Base-by-base conservation (phyloP, 2,797 vertebrate species). In the Zonotrichia albicollis region DNA sequence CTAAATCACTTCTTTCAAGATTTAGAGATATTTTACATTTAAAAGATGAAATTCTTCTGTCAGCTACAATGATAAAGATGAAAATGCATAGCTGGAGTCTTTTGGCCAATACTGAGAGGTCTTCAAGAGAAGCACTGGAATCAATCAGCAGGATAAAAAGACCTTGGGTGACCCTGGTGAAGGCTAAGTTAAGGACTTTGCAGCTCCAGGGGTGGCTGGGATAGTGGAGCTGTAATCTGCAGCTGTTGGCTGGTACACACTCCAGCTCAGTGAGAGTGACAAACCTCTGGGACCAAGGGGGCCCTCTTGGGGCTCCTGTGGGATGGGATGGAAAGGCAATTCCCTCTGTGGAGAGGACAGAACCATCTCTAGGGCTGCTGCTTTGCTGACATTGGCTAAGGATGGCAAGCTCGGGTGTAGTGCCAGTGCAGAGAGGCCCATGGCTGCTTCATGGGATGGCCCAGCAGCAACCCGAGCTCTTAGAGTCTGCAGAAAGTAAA, bases 391-490 rank as follows among this genome's bases (percentile, higher is more conserved):
- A 0, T 6, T 68, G 18, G 21, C 32, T 61, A 8, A 57, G 53
- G 21, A 5, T 23, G 20, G 34, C 7, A 9, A 3, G 5, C 14
- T 19, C 0, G 2, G 55, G 26, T 7, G 7, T 5, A 14, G 38
- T n/a, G 23, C 40, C 45, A 12, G n/a, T 3, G 50, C 19, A 38
- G 16, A 19, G 19, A 19, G 21, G 5, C 6, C 27, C 6, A 0
- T 10, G 38, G 34, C 32, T n/a, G 0, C 29, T 26, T 65, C 16
- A 7, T 5, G 34, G 34, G 13, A 13, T 3, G 2, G 13, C 34
- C 26, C 54, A 29, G 11, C 0, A 2, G 23, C 53, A 53, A 32
- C 36, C 67, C 22, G 0, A 0, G 34, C 55, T 46, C 50, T 54
- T 32, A 4, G 7, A 48, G 15, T 27, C 17, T 74, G 53, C 48